Base-by-base conservation (phyloP, 2,888 invertebrate species). In the Campoletis raptor region DNA sequence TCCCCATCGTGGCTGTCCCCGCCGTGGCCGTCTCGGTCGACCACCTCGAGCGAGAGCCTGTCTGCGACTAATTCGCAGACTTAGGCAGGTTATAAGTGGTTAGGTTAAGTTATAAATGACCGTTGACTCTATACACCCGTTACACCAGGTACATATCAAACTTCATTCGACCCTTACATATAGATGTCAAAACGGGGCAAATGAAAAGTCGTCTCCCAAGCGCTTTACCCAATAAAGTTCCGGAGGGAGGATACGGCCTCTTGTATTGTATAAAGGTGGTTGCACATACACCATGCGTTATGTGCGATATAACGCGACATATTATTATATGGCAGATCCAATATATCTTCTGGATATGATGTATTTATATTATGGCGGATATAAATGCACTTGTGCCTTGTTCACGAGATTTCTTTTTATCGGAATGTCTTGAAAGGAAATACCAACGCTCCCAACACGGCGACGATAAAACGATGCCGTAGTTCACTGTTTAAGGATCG, bases 351-450 rank as follows among this genome's bases (percentile, higher is more conserved):
- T 6, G 15, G 61, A 30, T 30, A 61, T 61, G 61, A 40, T 42
- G 42, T 42, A 24, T 67, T n/a, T 40, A 67, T 67, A 66, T 37
- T 36, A 85, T 77, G 54, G 48, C 45, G 57, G 42, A 66, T 66
- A 66, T 66, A 85, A 77, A 81, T 48, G 81, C 81, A 66, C 70
- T 40, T 66, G 70, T 21, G 48, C 73, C 66, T 36, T 73, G 77
- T 85, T 78, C 72, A 12, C 24, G 36, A 30, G 15, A 36, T 54
- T 30, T 45, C 45, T 42, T 12, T 64, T 30, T 66, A 54, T 72
- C 48, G 18, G 57, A 12, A 37, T 18, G 21, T n/a, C 30, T n/a
- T 61, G 61, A 61, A 61, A 24, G 61, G 30, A 24, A 15, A 15
- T 15, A 15, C 30, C 61, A 15, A 61, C 15, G 30, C 61, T 30